Evolutionary conservation across 2,113 vertebrate species (phyloP), one percentile per base, ranked within the genome.

Genomic region (Irena cyanogastra): DNA sequence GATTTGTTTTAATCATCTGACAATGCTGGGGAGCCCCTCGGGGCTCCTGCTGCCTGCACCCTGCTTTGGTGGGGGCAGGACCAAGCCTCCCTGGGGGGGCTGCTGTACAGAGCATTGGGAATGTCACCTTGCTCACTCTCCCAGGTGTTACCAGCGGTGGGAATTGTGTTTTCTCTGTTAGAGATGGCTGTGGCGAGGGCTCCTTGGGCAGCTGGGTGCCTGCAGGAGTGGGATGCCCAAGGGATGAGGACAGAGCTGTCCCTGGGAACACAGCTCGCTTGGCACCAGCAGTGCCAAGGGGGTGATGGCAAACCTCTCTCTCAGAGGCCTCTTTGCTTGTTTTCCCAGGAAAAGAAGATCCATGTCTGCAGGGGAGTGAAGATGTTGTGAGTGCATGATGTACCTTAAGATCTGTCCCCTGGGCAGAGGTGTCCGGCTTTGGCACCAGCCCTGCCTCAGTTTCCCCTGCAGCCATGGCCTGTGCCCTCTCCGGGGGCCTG

Each of bases 1-100:
- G 87, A 68, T 86, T 91, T 83, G 92, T 92, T 97, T 82, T 93
- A 94, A 87, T 96, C 83, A 69, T 39, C 88, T 86, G 86, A 84
- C 50, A 17, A 56, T 21, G 39, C 54, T n/a, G 42, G 63, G 54
- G 33, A 68, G 31, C 56, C 70, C 80, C 47, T 18, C 6, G 44
- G 68, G 37, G 17, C 18, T 87, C 45, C 75, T 68, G 35, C 71
- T 82, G 59, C 87, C 83, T 3, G 3, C 27, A 23, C 41, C 75
- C 65, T 80, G 13, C 1, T 59, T 91, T 45, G 64, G 17, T 13
- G 12, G 47, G 90, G 60, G 69, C 42, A 75, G 81, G 68, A 77
- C 28, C 7, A 23, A 85, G 44, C 66, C 23, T 57, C 30, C 27
- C 54, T 0, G 0, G 18, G 74, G 78, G 31, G 5, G 24, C 45